Evolutionary conservation across 2,797 vertebrate species (phyloP), one percentile per base, ranked within the genome.

Genomic region (Sebastes hubbsi): DNA sequence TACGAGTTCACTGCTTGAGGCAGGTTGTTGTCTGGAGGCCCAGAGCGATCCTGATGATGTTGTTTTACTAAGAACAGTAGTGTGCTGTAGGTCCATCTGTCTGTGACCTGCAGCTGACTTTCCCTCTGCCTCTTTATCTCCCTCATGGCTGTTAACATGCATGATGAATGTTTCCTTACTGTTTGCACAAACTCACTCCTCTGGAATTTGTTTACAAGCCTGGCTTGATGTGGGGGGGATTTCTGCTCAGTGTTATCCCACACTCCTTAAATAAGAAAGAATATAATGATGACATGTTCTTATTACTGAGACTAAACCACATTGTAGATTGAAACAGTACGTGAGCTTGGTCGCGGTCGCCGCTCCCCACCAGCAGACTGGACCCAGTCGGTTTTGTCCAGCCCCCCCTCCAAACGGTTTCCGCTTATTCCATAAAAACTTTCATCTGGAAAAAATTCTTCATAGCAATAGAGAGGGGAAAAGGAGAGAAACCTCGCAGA

Each of bases 371-470:
- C 67, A 78, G 72, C 24, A 32, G 36, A 68, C 78, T 78, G 81
- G 63, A 80, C 76, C 75, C n/a, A 63, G 49, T 68, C 63, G 36
- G 82, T 88, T 85, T 80, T 77, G 77, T 88, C 55, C 83, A 83
- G 65, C 64, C 72, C 52, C 29, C 79, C 78, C 77, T 18, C 42
- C 42, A 8, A 88, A 91, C 58, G 22, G 69, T 77, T 84, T 82
- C 78, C 38, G 18, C 75, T 89, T 87, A 89, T 94, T 93, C 91
- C 86, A 92, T 92, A 89, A 92, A 72, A 90, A 82, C 66, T 32
- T 94, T 90, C 61, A 91, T 90, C 86, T 95, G 93, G 93, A 95
- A 95, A 95, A 93, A 90, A 90, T 80, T 87, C 82, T 89, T 92
- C 86, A 92, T 67, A 63, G 89, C 80, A 88, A 87, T 24, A 72